Evolutionary conservation across 2,888 invertebrate species (phyloP).

Genomic region (Eutolmus rufibarbis): DNA sequence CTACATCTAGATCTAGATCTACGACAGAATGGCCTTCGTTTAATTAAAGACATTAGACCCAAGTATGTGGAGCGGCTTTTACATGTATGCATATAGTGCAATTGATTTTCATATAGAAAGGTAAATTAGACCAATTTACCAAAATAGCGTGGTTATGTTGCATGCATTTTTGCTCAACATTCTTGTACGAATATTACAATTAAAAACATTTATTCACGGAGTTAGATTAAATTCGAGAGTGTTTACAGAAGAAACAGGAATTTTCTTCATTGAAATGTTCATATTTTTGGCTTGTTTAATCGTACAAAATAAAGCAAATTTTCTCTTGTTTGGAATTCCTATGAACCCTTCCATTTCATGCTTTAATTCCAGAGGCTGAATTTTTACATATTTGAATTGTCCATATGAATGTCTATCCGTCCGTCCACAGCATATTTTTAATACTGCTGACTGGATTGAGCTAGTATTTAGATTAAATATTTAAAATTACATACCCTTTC

Average conservation of each 20-base stretch:
- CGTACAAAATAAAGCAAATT: neutral
- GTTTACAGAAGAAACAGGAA: neutral
- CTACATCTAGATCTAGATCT: neutral
- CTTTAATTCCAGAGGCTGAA: neutral
- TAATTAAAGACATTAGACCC: neutral
- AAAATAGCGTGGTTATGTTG: neutral
- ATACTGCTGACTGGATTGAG: no score
- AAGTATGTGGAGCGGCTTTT: neutral
- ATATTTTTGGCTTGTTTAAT: neutral
- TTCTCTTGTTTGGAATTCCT: neutral
- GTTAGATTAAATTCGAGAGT: neutral
- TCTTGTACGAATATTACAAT: neutral
- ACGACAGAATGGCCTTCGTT: neutral
- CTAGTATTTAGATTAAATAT: no score
- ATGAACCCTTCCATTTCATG: neutral
- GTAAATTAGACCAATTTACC: neutral
- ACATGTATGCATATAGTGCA: neutral
- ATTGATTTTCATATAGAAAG: neutral
- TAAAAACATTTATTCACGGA: neutral
- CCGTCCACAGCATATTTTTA: no score
- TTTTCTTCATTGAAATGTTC: neutral
- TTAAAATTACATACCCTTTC: no score
- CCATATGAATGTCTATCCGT: neutral
- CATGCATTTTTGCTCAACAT: no score
- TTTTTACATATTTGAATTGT: neutral